A percentile compares a stretch with the other conserved stretches of the same genome.
phyloP scores from a whole-genome alignment of 2,113 vertebrate genomes.

The Colistium nudipinnis region DNA sequence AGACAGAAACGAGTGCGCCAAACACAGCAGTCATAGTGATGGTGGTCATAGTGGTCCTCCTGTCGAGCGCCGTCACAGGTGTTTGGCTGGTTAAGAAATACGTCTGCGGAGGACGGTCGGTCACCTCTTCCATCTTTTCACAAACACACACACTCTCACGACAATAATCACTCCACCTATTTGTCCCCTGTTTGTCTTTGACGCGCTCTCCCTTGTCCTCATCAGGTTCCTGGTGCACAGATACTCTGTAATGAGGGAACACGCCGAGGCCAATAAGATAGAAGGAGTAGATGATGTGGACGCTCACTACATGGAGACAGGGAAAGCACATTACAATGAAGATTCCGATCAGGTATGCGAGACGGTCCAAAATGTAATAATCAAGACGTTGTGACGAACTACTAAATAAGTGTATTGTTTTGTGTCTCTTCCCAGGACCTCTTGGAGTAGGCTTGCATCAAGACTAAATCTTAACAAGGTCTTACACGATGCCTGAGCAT shows the following conservation, averaged over 20 bases:
- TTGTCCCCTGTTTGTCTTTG: not conserved
- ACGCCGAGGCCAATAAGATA: constrained; percentile 86
- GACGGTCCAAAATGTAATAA: not conserved
- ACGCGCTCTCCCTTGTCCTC: not conserved
- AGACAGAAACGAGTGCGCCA: constrained; percentile 68
- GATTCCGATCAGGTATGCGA: constrained; percentile 91
- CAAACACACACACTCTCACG: not conserved
- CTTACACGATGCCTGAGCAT: constrained; percentile 38
- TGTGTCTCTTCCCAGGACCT: constrained; percentile 69
- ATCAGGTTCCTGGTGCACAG: constrained; percentile 93
- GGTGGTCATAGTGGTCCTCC: constrained; percentile 84
- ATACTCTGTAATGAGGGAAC: constrained; percentile 90
- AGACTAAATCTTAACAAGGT: constrained; percentile 34
- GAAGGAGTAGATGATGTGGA: constrained; percentile 87
- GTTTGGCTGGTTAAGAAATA: constrained; percentile 92
- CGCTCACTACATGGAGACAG: constrained; percentile 69
- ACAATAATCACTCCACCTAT: not conserved
- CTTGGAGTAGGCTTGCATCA: constrained; percentile 62
- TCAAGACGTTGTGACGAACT: not conserved
- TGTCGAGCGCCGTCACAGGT: constrained; percentile 78
- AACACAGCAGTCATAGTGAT: constrained; percentile 84
- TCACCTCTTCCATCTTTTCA: not conserved
- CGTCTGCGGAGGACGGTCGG: constrained; percentile 93
- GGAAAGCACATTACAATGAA: constrained; percentile 85
- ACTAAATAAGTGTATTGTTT: constrained; percentile 1